Evolutionary conservation across 2,888 invertebrate genomes (phyloP).

Genomic region (Cancer borealis): DNA sequence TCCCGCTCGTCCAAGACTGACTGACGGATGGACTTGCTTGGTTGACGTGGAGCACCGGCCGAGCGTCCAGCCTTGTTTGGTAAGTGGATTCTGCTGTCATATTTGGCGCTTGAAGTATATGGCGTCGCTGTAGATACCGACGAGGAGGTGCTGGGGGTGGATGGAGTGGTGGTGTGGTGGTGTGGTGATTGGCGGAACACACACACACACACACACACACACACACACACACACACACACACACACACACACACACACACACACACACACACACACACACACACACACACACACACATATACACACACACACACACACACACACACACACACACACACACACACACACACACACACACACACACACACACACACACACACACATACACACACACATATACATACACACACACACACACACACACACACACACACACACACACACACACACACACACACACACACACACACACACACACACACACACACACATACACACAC

Average conservation of each 20-base stretch:
- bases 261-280: neutral
- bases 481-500: constrained; percentile 21
- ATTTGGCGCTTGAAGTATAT: constrained; percentile 18
- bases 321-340: constrained; percentile 28
- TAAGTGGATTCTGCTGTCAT: constrained; percentile 18
- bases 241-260: neutral
- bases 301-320: neutral
- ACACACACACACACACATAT: constrained; percentile 23
- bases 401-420: neutral
- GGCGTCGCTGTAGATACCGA: neutral
- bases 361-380: neutral
- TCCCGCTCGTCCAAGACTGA: neutral
- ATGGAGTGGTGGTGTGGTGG: neutral
- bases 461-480: constrained; percentile 8
- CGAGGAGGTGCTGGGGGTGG: neutral
- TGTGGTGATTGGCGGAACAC: neutral
- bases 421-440: neutral
- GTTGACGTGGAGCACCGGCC: neutral
- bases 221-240: constrained; percentile 5
- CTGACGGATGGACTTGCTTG: neutral
- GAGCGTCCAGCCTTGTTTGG: neutral
- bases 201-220: constrained; percentile 26
- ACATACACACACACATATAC: neutral
- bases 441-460: constrained; percentile 11
- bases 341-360: constrained; percentile 5